Evolutionary conservation across 2,888 invertebrate species (phyloP), one percentile per base, ranked within the genome.

Genomic region (Agonopterix arenella): DNA sequence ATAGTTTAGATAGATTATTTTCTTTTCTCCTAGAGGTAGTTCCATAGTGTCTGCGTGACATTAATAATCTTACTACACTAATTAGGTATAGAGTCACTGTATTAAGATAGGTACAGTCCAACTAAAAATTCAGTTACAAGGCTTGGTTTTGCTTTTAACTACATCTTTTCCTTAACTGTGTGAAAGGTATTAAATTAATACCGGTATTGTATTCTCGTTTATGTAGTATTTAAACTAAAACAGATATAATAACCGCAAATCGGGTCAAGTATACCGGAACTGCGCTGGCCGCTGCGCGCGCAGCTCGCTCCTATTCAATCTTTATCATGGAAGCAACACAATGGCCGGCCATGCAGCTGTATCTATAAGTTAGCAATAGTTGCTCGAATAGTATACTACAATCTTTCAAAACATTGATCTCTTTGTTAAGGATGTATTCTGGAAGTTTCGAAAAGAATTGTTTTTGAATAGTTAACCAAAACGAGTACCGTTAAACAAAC

Each of bases 201-300:
- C 9, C 40, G 1, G 40, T 40, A n/a, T n/a, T n/a, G 40, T 40
- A 40, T 28, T 28, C 28, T 28, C 40, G n/a, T n/a, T n/a, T n/a
- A 40, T 9, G 40, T n/a, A 4, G 40, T 40, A 40, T 40, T n/a
- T 28, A 40, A n/a, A 40, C 61, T 59, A 66, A 60, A 62, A 67
- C 58, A 64, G 61, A 69, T 70, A 71, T 73, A 73, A 73, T 73
- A 70, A 67, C 56, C 65, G 61, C 61, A 57, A 85, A 80, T 68
- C 67, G 66, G 84, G 86, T 86, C 86, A 86, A 86, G 85, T 84
- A 81, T 84, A 85, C 77, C 83, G 86, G 85, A 86, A 84, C 72
- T 74, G 53, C 60, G 58, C 61, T 57, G 62, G 67, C 64, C 64
- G 67, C 64, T 74, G 77, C 76, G 83, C 79, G 76, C 79, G 72